Conservation (phyloP, 2,797 vertebrate species). For the Anguilla anguilla region DNA sequence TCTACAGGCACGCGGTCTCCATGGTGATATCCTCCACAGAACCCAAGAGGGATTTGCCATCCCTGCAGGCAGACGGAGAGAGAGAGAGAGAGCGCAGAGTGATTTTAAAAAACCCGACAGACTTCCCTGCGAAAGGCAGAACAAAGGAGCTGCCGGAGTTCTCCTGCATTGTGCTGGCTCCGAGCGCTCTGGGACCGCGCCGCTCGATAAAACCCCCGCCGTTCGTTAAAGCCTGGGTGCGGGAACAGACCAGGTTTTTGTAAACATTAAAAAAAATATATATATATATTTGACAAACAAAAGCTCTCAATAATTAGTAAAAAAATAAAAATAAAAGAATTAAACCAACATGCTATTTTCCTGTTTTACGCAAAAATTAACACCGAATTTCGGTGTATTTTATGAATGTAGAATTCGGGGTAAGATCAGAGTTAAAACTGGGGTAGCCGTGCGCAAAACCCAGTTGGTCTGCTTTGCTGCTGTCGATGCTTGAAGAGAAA, state of each 20-base stretch:
- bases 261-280: not conserved
- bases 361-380: not conserved
- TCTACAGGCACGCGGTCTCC: slow-evolving; percentile 63
- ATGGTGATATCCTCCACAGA: slow-evolving; percentile 74
- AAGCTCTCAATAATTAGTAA: not conserved
- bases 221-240: not conserved
- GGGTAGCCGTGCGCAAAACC: not conserved
- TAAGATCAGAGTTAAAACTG: not conserved
- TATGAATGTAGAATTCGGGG: not conserved
- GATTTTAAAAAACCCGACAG: slow-evolving; percentile 48
- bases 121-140: slow-evolving; percentile 50
- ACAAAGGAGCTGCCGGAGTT: slow-evolving; percentile 54
- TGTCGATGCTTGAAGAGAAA: not conserved
- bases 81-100: slow-evolving; percentile 41
- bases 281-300: not conserved
- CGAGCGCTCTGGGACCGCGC: slow-evolving; percentile 14
- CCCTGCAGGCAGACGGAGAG: slow-evolving; percentile 53
- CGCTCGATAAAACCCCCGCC: not conserved
- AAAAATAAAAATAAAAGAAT: not conserved
- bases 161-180: slow-evolving; percentile 50
- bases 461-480: not conserved
- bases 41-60: slow-evolving; percentile 59
- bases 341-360: not conserved
- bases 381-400: not conserved
- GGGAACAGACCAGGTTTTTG: not conserved